Evolutionary conservation across 2,113 vertebrate genomes (phyloP).

Genomic region (Crotalus tigris): DNA sequence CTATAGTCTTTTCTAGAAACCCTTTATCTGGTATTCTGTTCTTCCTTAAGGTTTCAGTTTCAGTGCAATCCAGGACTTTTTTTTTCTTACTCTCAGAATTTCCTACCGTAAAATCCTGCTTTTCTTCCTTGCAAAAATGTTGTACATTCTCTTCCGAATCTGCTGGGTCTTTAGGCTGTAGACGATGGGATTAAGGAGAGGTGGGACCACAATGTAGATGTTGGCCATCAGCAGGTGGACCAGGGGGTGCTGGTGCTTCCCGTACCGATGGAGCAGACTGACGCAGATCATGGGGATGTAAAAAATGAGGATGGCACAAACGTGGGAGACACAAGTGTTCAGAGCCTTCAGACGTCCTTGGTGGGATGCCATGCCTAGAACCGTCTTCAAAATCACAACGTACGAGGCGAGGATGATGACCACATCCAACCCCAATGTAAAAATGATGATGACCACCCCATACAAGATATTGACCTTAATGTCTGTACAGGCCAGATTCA

Average conservation of each 20-base stretch:
- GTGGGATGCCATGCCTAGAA: slow-evolving; percentile 17
- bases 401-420: slow-evolving; percentile 32
- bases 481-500: slow-evolving; percentile 38
- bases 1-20: background rate
- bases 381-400: slow-evolving; percentile 24
- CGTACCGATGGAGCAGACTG: background rate
- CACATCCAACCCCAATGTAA: slow-evolving; percentile 24
- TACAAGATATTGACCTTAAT: slow-evolving; percentile 31
- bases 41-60: background rate
- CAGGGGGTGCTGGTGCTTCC: background rate
- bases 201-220: slow-evolving; percentile 28
- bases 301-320: slow-evolving; percentile 44
- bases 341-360: slow-evolving; percentile 31
- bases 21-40: background rate
- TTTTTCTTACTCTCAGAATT: background rate
- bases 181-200: slow-evolving; percentile 38
- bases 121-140: background rate
- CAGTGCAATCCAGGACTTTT: background rate
- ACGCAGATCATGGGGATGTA: slow-evolving; percentile 37
- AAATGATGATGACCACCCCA: slow-evolving; percentile 32
- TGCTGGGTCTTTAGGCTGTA: slow-evolving; percentile 38
- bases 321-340: slow-evolving; percentile 34
- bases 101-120: background rate
- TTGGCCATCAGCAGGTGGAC: slow-evolving; percentile 32
- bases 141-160: slow-evolving; percentile 27